Conservation (phyloP, 2,797 vertebrate genomes). For the Rhabdophis nuchalis region DNA sequence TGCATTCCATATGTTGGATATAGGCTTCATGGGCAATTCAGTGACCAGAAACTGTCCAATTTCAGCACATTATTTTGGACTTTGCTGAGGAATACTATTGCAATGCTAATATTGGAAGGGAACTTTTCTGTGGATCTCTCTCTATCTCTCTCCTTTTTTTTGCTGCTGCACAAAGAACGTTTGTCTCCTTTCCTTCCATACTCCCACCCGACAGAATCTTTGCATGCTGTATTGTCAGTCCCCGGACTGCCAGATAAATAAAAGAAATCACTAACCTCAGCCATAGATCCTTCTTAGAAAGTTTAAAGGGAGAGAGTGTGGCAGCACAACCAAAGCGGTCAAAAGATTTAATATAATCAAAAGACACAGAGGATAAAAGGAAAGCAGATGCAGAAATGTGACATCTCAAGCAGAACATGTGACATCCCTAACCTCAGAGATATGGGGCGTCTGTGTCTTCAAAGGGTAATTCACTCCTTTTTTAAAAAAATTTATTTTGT, state of each 20-base stretch:
- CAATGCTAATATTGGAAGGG: neutral
- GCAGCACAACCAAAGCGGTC: neutral
- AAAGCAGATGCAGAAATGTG: neutral
- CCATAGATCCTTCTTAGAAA: neutral
- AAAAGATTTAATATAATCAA: neutral
- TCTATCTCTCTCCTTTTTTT: neutral
- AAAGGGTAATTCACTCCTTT: neutral
- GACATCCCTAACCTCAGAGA: accelerated
- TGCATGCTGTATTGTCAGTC: neutral
- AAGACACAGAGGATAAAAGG: neutral
- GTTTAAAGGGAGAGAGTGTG: neutral
- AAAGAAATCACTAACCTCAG: neutral
- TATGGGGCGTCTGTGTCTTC: too few relatives aligned
- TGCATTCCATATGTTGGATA: neutral
- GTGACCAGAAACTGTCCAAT: too few relatives aligned
- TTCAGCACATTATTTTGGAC: neutral
- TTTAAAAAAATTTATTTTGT: neutral
- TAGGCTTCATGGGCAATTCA: neutral
- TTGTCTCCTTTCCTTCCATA: neutral
- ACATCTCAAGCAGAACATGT: accelerated
- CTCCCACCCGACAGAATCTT: neutral
- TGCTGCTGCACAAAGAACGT: neutral
- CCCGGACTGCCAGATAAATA: neutral
- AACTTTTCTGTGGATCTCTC: neutral
- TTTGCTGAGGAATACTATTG: neutral